Evolutionary conservation across 2,797 vertebrate species (phyloP), one percentile per base, ranked within the genome.

Genomic region (Chelidonichthys spinosus): DNA sequence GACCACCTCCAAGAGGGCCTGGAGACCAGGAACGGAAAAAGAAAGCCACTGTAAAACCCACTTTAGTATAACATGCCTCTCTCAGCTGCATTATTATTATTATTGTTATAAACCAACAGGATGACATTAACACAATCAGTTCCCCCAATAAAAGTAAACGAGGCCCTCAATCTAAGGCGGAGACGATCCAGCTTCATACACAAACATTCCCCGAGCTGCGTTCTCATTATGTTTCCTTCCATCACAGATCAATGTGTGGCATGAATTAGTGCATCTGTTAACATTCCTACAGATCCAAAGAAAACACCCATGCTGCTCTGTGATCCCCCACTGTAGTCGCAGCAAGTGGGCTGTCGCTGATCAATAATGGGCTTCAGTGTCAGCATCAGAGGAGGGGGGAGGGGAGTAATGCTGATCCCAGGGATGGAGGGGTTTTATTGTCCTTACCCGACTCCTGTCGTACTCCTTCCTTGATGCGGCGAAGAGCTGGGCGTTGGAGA

Each of bases 381-480:
- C 90, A 93, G 92, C 91, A 90, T 55, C 69, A 49, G 75, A 68
- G 67, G 49, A 25, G 25, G 75, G 67, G 55, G 82, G 72, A 47
- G 50, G 84, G 72, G 44, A 76, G 70, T 91, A 81, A 74, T 86
- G 81, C 83, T 85, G 80, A 91, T 89, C 78, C 76, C 50, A 66
- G 58, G 70, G 64, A 79, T 72, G 58, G 10, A 49, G 44, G 18
- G 52, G 49, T 40, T 35, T 33, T 69, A 72, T 83, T 59, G 70
- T 85, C 69, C 97, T 97, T 93, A 99, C 98, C 94, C 98, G 95
- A 92, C 98, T 99, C 87, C 97, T 95, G 91, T 99, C 98, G 17
- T 99, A 99, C 87, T 99, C 98, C 85, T 99, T 99, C 89, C 98
- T 96, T 25, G 98, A 99, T 71, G 97, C 98, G 60, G 97, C 96